Conservation (phyloP, 2,888 invertebrate species). For the Drosophila greeni region DNA sequence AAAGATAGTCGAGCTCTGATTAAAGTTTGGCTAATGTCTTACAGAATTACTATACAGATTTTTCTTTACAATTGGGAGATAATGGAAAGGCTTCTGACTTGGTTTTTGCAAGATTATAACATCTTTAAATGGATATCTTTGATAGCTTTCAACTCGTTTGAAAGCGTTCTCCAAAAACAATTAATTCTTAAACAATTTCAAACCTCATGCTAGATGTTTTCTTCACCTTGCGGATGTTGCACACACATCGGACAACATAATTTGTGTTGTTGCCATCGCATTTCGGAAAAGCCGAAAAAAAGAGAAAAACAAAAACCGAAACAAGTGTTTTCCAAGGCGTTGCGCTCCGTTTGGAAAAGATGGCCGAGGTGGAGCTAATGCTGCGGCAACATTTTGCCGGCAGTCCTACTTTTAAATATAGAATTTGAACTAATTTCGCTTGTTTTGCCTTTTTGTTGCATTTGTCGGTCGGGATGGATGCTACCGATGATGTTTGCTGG, state of each 20-base stretch:
- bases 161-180: background rate
- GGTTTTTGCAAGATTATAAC: too few species aligned
- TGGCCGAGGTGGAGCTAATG: conserved; percentile 38
- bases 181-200: background rate
- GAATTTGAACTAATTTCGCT: conserved; percentile 76
- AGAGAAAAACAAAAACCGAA: conserved; percentile 48
- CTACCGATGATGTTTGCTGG: conserved; percentile 35
- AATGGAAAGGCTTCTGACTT: background rate
- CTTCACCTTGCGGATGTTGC: conserved; percentile 36
- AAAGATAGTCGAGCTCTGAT: conserved; percentile 33
- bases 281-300: conserved; percentile 48
- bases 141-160: too few species aligned
- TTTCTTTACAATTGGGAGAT: background rate
- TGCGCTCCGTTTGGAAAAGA: conserved; percentile 60
- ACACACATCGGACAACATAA: conserved; percentile 41
- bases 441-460: conserved; percentile 52
- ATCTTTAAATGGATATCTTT: too few species aligned
- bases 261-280: conserved; percentile 30
- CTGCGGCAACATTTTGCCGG: conserved; percentile 62
- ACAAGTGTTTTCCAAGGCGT: conserved; percentile 71
- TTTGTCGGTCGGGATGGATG: conserved; percentile 54
- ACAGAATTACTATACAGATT: background rate
- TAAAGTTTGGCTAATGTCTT: conserved; percentile 5
- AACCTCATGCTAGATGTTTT: background rate
- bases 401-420: conserved; percentile 73